Evolutionary conservation across 2,888 invertebrate species (phyloP), one percentile per base, ranked within the genome.

Genomic region (Drosophila multiciliata): DNA sequence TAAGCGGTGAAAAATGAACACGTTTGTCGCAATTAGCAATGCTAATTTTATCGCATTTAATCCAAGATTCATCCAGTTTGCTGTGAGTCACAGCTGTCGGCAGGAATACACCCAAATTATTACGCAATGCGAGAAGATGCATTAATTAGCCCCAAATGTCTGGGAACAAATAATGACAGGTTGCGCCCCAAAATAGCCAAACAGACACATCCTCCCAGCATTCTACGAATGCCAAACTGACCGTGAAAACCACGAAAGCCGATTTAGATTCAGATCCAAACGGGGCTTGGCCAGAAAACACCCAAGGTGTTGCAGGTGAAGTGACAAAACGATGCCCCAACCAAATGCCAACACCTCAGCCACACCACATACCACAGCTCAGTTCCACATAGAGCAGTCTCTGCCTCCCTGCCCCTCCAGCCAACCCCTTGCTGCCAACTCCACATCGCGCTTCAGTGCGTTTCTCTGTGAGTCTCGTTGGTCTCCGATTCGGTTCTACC

Each of bases 361-460:
- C 50, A 54, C 64, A 26, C 52, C 64, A 26, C 57, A 65, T 64
- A 57, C 35, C 79, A 38, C 29, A 45, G 32, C 20, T 42, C 48
- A 9, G 45, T 6, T 36, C 32, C 59, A 36, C 42, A 40, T 52
- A 52, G 48, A 54, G 53, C 48, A 26, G 4, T 29, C 29, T n/a
- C 6, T 23, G 26, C 26, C 66, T 26, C 42, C 40, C 15, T 12
- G 29, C 32, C 60, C 38, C n/a, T 59, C n/a, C 38, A 8, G 8
- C 38, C 38, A 17, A 48, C 29, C 7, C 32, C 23, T 52, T 50
- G 42, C 26, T 20, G 20, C 53, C 12, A 45, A 55, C 64, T 52
- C 54, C 66, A 78, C 70, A 82, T 80, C 83, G 86, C 91, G 87
- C 87, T 87, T 90, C 90, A 90, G 86, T 87, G 87, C 82, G 72